Conservation (phyloP, 2,888 invertebrate species). For the Agapostemon virescens region DNA sequence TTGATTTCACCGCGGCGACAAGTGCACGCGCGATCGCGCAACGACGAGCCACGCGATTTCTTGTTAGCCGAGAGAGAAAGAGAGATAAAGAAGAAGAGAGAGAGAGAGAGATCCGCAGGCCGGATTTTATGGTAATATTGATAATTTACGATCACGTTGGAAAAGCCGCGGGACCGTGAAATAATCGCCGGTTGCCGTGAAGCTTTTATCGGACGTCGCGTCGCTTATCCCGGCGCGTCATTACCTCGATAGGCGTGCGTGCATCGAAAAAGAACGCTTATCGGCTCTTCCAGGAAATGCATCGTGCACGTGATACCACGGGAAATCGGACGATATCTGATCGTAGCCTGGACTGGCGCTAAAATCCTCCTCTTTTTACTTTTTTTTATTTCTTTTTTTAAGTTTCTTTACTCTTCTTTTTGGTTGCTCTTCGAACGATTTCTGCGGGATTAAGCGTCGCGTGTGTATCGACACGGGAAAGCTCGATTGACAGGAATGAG, state of each 20-base stretch:
- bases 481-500: constrained; percentile 28
- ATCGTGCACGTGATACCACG: constrained; percentile 37
- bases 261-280: constrained; percentile 53
- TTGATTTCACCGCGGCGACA: constrained; percentile 49
- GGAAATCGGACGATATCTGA: constrained; percentile 53
- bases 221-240: constrained; percentile 59
- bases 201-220: constrained; percentile 57
- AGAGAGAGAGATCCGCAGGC: background rate
- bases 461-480: constrained; percentile 9
- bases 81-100: background rate
- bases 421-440: background rate
- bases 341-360: constrained; percentile 33
- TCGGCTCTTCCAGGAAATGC: constrained; percentile 60
- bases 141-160: constrained; percentile 47
- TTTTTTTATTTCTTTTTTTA: background rate
- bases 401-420: background rate
- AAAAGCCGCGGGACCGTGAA: constrained; percentile 51
- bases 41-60: constrained; percentile 25
- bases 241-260: constrained; percentile 53
- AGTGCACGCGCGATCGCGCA: constrained; percentile 31
- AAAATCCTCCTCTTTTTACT: background rate
- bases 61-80: background rate
- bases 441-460: constrained; percentile 18
- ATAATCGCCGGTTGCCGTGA: constrained; percentile 37
- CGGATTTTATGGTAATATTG: constrained; percentile 48